A percentile compares a stretch with the other conserved stretches of the same genome.
These are phyloP conservation scores for Rhogogaster chlorosoma DNA, from an alignment of 2,888 invertebrate species.

Conservation along the genomic window DNA sequence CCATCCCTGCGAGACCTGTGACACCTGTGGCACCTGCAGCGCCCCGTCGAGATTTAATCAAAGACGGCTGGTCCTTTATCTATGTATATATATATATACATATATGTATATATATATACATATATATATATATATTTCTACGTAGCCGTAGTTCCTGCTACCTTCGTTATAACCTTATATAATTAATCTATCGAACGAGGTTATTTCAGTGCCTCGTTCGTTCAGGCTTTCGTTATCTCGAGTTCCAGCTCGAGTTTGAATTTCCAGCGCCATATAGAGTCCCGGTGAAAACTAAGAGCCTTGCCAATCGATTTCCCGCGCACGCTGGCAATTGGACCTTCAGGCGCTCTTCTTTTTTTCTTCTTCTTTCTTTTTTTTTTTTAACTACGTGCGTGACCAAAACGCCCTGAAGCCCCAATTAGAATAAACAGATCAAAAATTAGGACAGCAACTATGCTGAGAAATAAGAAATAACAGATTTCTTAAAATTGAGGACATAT, in stretches of 20 bases:
- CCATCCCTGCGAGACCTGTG: conserved; percentile 38
- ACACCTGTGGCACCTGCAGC: conserved; percentile 43
- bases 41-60: conserved; percentile 43
- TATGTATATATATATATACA: conserved; percentile 17
- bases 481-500: neutral
- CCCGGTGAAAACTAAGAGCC: conserved; percentile 3
- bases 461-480: neutral
- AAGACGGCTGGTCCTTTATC: conserved; percentile 45
- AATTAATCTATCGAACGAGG: conserved; percentile 25
- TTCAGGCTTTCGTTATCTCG: conserved; percentile 38
- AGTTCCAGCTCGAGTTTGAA: conserved; percentile 45
- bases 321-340: neutral
- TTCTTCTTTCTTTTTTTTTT: neutral
- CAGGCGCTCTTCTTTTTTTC: neutral
- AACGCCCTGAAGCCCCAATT: neutral
- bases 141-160: conserved; percentile 41
- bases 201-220: conserved; percentile 26
- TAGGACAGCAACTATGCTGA: neutral
- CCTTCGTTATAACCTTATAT: conserved; percentile 34
- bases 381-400: neutral
- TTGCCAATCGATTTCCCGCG: neutral
- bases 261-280: neutral
- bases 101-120: conserved; percentile 16
- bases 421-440: neutral
- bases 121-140: conserved; percentile 33